Base-by-base conservation (phyloP, 2,888 invertebrate genomes). In the Drosophila testacea region DNA sequence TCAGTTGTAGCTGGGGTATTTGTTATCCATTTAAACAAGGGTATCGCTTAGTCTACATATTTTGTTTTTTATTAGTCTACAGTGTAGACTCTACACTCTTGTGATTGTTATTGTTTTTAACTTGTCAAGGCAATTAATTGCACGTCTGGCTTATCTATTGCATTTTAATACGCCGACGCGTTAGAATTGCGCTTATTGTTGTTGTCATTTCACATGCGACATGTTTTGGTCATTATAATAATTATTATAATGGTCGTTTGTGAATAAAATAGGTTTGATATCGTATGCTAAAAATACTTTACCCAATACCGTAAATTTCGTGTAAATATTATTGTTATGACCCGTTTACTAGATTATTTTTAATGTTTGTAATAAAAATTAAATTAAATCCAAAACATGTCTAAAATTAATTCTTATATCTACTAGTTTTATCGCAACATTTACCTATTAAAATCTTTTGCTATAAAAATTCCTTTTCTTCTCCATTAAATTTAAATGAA, bases 151-250 rank as follows among this genome's bases (percentile, higher is more conserved):
- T 64, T 60, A 64, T 72, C 64, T 59, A 76, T 59, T 80, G 72
- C 80, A 69, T 83, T 83, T 79, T 69, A 84, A 85, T 78, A 76
- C 44, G 67, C 57, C 38, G 50, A 34, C 66, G 66, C 63, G 41
- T 65, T 63, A 63, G 52, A 55, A 56, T 51, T 59, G 44, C 22
- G 36, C 60, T 52, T 56, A 39, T 48, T 60, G 60, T 57, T 65
- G 41, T 55, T 71, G 71, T 63, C 67, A 73, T 68, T 61, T 56
- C 27, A 38, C 79, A 34, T 61, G 70, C 72, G 81, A 83, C 87
- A 77, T 83, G 83, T 75, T 86, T 86, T 81, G 81, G 81, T 69
- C 87, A 73, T 82, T 86, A 78, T 67, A 77, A 81, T 74, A 79
- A 66, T 82, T 64, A 61, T 56, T 57, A 51, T 55, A 42, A 30